Evolutionary conservation across 2,888 invertebrate genomes (phyloP).

Genomic region (Harmothoe impar): DNA sequence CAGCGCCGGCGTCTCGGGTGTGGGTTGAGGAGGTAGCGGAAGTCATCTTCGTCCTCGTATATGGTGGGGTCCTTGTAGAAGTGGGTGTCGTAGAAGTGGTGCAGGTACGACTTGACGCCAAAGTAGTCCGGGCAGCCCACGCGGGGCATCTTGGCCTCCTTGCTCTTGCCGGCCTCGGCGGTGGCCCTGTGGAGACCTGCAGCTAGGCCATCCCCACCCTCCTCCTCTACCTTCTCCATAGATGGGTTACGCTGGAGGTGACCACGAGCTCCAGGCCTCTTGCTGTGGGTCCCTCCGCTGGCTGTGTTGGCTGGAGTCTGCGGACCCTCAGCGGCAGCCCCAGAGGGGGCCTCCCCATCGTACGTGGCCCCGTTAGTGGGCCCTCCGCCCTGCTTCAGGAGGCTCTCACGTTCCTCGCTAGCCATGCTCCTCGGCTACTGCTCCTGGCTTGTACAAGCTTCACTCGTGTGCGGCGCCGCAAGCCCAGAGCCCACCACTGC

Average conservation of each 20-base stretch:
- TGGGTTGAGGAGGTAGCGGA: constrained; percentile 81
- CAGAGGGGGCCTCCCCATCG: constrained; percentile 13
- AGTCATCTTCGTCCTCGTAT: constrained; percentile 81
- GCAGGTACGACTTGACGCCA: constrained; percentile 85
- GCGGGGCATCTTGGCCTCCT: not conserved
- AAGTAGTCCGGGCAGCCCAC: constrained; percentile 85
- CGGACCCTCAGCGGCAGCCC: constrained; percentile 18
- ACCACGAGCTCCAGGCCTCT: constrained; percentile 38
- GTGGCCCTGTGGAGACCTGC: constrained; percentile 44
- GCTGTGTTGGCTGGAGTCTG: not conserved
- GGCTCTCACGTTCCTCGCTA: constrained; percentile 46
- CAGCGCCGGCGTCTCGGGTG: constrained; percentile 75
- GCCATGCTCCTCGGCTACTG: constrained; percentile 1
- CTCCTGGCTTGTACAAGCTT: not conserved
- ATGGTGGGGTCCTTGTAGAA: constrained; percentile 79
- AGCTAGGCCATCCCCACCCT: constrained; percentile 52
- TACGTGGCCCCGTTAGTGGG: not conserved
- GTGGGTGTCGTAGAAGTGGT: constrained; percentile 84
- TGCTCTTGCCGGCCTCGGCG: constrained; percentile 9
- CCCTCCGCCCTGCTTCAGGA: not conserved
- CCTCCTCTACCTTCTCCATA: constrained; percentile 69
- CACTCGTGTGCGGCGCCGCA: constrained; percentile 41
- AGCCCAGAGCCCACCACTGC: constrained; percentile 42
- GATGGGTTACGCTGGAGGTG: constrained; percentile 67
- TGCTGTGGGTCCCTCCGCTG: constrained; percentile 59